These are phyloP conservation scores for Schizaphis graminum DNA, from an alignment of 2,888 invertebrate species.

Conservation along the genomic window DNA sequence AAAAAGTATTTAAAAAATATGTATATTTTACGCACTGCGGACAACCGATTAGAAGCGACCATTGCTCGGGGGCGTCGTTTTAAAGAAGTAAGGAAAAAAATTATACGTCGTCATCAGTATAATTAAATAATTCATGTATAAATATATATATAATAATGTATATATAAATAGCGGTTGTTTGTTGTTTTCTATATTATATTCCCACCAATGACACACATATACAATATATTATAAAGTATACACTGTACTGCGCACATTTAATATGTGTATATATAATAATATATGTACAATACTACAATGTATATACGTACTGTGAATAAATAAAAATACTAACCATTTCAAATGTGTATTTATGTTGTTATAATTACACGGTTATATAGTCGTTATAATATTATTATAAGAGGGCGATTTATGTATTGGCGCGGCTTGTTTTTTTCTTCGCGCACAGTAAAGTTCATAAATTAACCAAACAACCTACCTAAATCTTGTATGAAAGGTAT, in stretches of 20 bases:
- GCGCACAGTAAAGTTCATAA: slow-evolving; percentile 29
- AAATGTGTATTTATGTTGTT: slow-evolving; percentile 37
- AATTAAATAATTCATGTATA: slow-evolving; percentile 52
- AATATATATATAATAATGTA: neutral
- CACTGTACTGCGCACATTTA: neutral
- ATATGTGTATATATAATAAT: neutral
- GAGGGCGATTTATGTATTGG: slow-evolving; percentile 53
- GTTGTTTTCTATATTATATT: neutral
- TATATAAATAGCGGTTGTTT: slow-evolving; percentile 33
- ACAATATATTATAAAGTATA: neutral
- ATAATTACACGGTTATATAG: slow-evolving; percentile 53
- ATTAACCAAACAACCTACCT: slow-evolving; percentile 16
- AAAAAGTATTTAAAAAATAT: slow-evolving; percentile 23
- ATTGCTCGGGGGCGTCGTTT: slow-evolving; percentile 53
- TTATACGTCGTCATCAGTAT: neutral
- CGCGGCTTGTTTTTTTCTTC: slow-evolving; percentile 24
- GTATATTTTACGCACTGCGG: slow-evolving; percentile 10
- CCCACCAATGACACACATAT: slow-evolving; percentile 40
- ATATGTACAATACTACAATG: neutral
- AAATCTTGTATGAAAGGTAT: neutral
- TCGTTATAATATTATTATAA: slow-evolving; percentile 33
- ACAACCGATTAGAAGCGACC: slow-evolving; percentile 21
- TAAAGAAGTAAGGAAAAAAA: slow-evolving; percentile 14
- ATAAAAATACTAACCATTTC: slow-evolving; percentile 9
- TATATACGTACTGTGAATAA: neutral